Evolutionary conservation across 2,888 invertebrate genomes (phyloP).

Genomic region (Formica aserva): DNA sequence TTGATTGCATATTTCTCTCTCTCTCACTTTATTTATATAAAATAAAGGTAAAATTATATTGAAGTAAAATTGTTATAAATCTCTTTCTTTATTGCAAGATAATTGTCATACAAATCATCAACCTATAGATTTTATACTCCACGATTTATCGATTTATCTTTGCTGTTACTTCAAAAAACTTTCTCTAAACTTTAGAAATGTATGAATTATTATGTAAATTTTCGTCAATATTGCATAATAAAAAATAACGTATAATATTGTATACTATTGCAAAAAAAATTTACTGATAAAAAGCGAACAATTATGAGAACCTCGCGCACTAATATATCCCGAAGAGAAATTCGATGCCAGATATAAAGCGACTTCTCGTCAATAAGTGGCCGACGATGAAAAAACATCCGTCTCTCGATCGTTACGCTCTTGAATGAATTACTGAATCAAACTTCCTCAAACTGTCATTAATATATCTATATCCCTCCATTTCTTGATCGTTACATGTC

Average conservation of each 20-base stretch:
- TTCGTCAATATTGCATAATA: neutral
- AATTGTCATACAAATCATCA: neutral
- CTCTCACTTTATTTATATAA: conserved; percentile 6
- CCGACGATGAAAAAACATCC: neutral
- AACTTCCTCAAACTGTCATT: neutral
- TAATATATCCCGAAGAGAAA: neutral
- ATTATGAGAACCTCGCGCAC: neutral
- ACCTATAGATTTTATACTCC: neutral
- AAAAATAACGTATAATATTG: neutral
- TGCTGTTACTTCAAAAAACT: neutral
- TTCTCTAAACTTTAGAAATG: neutral
- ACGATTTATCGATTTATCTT: neutral
- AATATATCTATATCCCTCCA: neutral
- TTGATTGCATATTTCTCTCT: neutral
- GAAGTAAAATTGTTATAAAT: neutral
- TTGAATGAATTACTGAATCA: neutral
- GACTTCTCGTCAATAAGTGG: neutral
- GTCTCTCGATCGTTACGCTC: neutral
- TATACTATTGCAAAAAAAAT: neutral
- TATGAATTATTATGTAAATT: neutral
- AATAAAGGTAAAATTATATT: neutral
- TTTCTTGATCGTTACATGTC: neutral
- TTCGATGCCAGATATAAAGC: neutral
- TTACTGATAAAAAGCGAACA: neutral
- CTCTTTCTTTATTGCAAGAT: neutral